These are phyloP conservation scores for Eulacestoma nigropectus DNA, from an alignment of 2,113 vertebrate genomes.

Conservation along the genomic window DNA sequence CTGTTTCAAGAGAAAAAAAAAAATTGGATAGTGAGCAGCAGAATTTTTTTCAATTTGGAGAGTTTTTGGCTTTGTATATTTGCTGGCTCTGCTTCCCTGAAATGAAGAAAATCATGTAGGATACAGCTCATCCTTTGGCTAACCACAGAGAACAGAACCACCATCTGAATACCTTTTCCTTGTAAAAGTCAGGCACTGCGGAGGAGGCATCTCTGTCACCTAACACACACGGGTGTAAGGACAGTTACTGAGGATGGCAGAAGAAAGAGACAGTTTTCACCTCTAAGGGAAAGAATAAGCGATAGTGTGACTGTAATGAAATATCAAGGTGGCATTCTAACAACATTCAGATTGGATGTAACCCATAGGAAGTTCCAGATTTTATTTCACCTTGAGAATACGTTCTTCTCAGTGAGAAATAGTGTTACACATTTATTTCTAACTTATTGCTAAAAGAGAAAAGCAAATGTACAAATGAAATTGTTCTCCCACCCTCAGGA, in stretches of 20 bases:
- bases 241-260: not conserved
- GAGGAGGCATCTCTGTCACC: not conserved
- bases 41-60: not conserved
- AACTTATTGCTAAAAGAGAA: slow-evolving; percentile 34
- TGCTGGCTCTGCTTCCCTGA: not conserved
- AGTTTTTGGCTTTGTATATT: not conserved
- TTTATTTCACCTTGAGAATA: slow-evolving; percentile 7
- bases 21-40: not conserved
- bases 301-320: not conserved
- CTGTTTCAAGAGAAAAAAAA: not conserved
- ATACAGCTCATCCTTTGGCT: not conserved
- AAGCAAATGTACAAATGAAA: not conserved
- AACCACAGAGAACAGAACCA: not conserved
- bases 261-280: not conserved
- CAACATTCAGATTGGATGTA: not conserved
- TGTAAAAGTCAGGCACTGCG: not conserved
- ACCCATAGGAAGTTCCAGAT: not conserved
- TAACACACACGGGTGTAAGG: not conserved
- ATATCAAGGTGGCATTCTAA: not conserved
- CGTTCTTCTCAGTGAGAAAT: not conserved
- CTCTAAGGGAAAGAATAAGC: not conserved
- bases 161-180: not conserved
- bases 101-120: not conserved
- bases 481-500: slow-evolving; percentile 15
- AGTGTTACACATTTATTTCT: slow-evolving; percentile 49